Evolutionary conservation across 2,888 invertebrate species (phyloP).

Genomic region (Euplexia lucipara): DNA sequence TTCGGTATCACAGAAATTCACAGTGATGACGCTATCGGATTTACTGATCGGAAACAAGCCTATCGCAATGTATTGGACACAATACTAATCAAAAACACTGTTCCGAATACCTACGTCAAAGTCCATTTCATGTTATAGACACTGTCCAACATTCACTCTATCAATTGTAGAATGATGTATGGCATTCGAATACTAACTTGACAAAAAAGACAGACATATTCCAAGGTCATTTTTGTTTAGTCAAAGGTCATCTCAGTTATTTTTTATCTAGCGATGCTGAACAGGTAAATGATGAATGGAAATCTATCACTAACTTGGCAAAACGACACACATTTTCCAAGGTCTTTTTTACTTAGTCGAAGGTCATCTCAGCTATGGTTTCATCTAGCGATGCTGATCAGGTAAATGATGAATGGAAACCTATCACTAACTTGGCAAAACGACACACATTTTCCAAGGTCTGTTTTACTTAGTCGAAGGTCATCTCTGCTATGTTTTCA

Average conservation of each 20-base stretch:
- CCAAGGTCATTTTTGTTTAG: not conserved
- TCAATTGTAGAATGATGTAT: conserved; percentile 5
- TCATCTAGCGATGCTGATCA: not conserved
- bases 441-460: not conserved
- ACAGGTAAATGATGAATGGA: no score
- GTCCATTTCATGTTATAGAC: conserved; percentile 17
- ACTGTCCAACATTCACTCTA: conserved; percentile 5
- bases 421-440: conserved; percentile 4
- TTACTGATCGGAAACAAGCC: conserved; percentile 21
- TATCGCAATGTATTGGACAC: conserved; percentile 27
- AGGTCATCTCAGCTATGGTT: not conserved
- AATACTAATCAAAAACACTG: conserved; percentile 40
- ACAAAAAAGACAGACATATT: not conserved
- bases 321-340: not conserved
- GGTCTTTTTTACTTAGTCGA: not conserved
- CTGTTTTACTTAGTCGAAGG: not conserved
- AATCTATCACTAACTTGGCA: not conserved
- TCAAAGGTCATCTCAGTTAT: not conserved
- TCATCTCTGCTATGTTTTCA: not conserved
- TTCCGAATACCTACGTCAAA: conserved; percentile 7
- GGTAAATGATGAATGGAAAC: not conserved
- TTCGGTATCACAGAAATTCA: conserved; percentile 37
- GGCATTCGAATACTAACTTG: not conserved
- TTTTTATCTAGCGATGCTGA: conserved; percentile 1
- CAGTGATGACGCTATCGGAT: conserved; percentile 43